Base-by-base conservation (phyloP, 2,888 invertebrate species). In the Myopa tessellatipennis region DNA sequence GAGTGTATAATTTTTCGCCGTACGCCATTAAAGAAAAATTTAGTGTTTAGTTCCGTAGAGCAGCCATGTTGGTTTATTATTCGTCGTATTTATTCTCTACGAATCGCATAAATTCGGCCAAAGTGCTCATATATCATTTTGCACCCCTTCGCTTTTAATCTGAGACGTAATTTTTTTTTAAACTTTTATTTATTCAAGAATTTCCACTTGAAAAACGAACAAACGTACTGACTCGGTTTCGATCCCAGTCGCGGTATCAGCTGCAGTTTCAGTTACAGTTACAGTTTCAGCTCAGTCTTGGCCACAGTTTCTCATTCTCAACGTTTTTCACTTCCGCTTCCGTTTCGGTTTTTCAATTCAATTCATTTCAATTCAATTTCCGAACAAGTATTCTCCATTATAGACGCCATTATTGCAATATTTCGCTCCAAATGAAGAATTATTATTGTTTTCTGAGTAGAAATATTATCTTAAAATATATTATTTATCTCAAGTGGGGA, bases 311-410 rank as follows among this genome's bases (percentile, higher is more conserved):
- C 26, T 61, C 34, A 61, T 61, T 26, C 61, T 61, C n/a, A 61
- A 18, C 34, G n/a, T 26, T n/a, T 61, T 61, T 80, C 80, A 79
- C 77, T 80, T 83, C 81, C 82, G 81, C 77, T 83, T 85, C 83
- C 84, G 83, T 77, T 82, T 55, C 58, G 55, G 61, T 61, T 26
- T 67, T 72, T 72, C 73, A 26, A 38, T 82, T 82, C 61, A 73
- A 73, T 73, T 74, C 74, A 74, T 63, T 74, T 74, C 26, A 50
- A 60, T 36, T 60, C 40, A 38, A 60, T 58, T 72, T 60, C 5
- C 16, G 60, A 40, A 85, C 86, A 85, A 84, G 86, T 78, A 83
- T 84, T 83, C 80, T 81, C 85, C 84, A 85, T 85, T 85, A 85
- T 67, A 38, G 40, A 65, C 73, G 78, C 50, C 79, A 76, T 79